Conservation (phyloP, 2,797 vertebrate species). For the Typhlichthys eigenmanni region DNA sequence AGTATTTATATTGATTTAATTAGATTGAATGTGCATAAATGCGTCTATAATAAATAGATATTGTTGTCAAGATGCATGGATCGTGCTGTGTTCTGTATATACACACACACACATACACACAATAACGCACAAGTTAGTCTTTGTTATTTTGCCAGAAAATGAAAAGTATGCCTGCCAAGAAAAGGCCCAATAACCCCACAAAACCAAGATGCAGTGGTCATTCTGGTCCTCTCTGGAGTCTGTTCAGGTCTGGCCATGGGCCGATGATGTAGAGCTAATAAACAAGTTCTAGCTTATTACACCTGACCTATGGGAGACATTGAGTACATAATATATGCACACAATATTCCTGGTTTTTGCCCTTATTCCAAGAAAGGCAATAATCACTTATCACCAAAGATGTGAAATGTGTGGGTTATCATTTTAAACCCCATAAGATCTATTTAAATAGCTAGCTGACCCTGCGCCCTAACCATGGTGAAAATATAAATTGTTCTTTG, state of each 20-base stretch:
- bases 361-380: too few relatives aligned
- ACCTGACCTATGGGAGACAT: background rate
- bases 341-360: too few relatives aligned
- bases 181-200: background rate
- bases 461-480: too few relatives aligned
- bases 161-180: conserved; percentile 12
- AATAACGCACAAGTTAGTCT: background rate
- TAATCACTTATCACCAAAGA: too few relatives aligned
- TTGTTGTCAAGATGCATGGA: too few relatives aligned
- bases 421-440: too few relatives aligned
- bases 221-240: conserved; percentile 17
- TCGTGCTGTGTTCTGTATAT: background rate
- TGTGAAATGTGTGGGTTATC: too few relatives aligned
- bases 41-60: background rate
- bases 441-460: too few relatives aligned
- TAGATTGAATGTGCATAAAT: background rate
- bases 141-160: conserved; percentile 34
- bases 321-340: too few relatives aligned
- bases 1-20: background rate
- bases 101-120: conserved; percentile 10
- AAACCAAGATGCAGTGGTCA: conserved; percentile 52
- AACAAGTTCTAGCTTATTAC: conserved; percentile 39
- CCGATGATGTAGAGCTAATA: conserved; percentile 65
- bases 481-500: too few relatives aligned
- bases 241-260: conserved; percentile 14